These are phyloP conservation scores for Coelopa frigida DNA, from an alignment of 1,140 invertebrate genomes.

Conservation along the genomic window DNA sequence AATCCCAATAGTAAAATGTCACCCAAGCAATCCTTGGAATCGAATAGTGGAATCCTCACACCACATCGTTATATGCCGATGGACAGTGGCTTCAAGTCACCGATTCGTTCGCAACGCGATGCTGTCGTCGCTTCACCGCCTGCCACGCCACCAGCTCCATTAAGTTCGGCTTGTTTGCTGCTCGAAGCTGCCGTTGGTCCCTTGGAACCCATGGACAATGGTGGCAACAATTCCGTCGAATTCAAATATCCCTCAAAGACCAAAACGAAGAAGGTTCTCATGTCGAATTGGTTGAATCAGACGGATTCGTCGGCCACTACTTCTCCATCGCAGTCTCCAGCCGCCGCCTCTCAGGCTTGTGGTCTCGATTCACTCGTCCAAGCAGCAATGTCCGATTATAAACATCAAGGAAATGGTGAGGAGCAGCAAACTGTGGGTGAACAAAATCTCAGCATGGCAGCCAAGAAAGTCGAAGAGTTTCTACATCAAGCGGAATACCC, in stretches of 20 bases:
- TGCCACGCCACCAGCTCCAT: slow-evolving; percentile 14
- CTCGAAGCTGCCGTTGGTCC: slow-evolving; percentile 75
- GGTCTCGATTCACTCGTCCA: slow-evolving; percentile 59
- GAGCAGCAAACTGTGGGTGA: slow-evolving; percentile 8
- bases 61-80: background rate
- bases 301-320: slow-evolving; percentile 44
- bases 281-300: slow-evolving; percentile 86
- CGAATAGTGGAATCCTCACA: background rate
- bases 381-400: slow-evolving; percentile 47
- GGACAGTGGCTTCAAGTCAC: too few relatives aligned
- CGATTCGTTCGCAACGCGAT: background rate
- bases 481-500: slow-evolving; percentile 34
- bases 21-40: background rate
- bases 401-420: slow-evolving; percentile 16
- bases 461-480: slow-evolving; percentile 39
- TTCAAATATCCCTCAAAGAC: slow-evolving; percentile 65
- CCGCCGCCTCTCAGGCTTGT: slow-evolving; percentile 49
- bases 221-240: slow-evolving; percentile 1
- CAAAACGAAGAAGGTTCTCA: slow-evolving; percentile 84
- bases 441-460: slow-evolving; percentile 25
- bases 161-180: slow-evolving; percentile 65
- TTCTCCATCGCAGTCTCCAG: slow-evolving; percentile 45
- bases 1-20: slow-evolving; percentile 42
- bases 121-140: slow-evolving; percentile 16
- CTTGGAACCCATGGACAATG: slow-evolving; percentile 32